Evolutionary conservation across 2,888 invertebrate species (phyloP).

Genomic region (Pyrocoelia pectoralis): DNA sequence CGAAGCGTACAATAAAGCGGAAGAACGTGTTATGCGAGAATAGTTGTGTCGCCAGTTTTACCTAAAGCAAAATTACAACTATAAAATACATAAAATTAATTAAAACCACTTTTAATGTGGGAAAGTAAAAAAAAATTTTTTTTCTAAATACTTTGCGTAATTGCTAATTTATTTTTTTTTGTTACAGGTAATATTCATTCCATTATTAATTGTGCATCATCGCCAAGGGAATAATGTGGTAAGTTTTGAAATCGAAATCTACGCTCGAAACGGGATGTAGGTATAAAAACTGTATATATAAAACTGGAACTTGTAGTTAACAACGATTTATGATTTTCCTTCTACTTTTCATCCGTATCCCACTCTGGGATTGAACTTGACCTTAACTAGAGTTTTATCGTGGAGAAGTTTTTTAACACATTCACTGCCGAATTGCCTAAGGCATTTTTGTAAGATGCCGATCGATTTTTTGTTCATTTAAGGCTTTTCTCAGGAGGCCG

Average conservation of each 20-base stretch:
- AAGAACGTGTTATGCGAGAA: background rate
- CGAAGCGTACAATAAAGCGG: background rate
- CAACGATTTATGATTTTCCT: slow-evolving; percentile 20
- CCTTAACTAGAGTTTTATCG: slow-evolving; percentile 8
- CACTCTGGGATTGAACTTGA: slow-evolving; percentile 19
- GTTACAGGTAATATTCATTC: background rate
- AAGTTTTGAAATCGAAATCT: slow-evolving; percentile 6
- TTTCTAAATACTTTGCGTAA: background rate
- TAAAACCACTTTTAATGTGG: background rate
- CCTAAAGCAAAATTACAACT: background rate
- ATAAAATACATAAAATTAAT: background rate
- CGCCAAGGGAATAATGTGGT: background rate
- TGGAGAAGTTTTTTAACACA: slow-evolving; percentile 11
- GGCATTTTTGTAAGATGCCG: too few species aligned
- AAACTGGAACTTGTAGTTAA: slow-evolving; percentile 16
- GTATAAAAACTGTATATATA: too few species aligned
- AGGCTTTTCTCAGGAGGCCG: too few species aligned
- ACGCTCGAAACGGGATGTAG: too few species aligned
- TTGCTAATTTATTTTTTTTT: slow-evolving; percentile 3
- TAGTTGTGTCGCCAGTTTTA: background rate
- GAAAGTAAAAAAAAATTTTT: background rate
- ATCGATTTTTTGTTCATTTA: too few species aligned
- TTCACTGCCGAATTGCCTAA: too few species aligned
- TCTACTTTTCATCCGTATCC: slow-evolving; percentile 13
- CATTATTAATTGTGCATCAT: background rate